Evolutionary conservation across 2,113 vertebrate genomes (phyloP).

Genomic region (Cygnus atratus): DNA sequence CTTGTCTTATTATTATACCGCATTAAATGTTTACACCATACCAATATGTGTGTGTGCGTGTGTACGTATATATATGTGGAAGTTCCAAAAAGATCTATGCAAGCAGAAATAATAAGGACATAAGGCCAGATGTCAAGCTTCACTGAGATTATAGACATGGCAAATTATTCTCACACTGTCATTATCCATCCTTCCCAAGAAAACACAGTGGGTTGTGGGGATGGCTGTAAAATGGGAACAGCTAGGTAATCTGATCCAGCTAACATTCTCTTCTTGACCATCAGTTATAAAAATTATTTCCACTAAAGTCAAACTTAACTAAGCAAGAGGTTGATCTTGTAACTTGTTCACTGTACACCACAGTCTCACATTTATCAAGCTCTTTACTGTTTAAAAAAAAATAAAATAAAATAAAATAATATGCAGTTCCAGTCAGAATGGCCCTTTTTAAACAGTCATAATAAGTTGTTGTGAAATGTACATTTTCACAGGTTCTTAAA

Average conservation of each 20-base stretch:
- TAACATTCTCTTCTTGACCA: neutral
- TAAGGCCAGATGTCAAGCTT: neutral
- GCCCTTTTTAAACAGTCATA: neutral
- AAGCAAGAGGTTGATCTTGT: neutral
- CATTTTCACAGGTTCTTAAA: neutral
- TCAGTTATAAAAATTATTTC: neutral
- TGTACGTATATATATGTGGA: neutral
- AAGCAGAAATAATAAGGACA: neutral
- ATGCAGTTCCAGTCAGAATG: neutral
- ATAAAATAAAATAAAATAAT: neutral
- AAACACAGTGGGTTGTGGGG: neutral
- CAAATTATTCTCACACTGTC: neutral
- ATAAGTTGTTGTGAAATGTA: neutral
- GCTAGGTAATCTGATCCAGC: neutral
- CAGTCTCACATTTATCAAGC: neutral
- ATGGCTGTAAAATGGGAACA: neutral
- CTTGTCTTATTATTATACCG: neutral
- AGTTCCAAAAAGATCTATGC: neutral
- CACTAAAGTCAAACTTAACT: neutral
- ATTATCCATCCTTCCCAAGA: neutral
- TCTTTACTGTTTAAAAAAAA: neutral
- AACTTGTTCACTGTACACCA: neutral
- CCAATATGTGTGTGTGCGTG: neutral
- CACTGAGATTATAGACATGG: neutral
- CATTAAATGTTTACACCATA: neutral